These are phyloP conservation scores for Zoanthus solanderi DNA, from an alignment of 92 coral and sea anemone genomes.

Conservation along the genomic window DNA sequence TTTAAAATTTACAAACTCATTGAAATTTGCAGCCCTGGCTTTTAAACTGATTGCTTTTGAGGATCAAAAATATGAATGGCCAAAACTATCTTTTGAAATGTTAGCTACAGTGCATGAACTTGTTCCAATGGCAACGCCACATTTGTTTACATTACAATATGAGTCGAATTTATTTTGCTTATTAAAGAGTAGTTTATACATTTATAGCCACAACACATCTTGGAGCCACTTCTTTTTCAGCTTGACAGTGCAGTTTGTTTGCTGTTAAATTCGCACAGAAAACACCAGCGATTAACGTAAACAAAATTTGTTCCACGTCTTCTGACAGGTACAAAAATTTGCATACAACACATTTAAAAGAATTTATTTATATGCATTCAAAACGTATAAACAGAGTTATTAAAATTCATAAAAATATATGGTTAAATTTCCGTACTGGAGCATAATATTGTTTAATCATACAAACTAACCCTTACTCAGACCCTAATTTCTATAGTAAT, in stretches of 20 bases:
- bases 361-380: background rate
- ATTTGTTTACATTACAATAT: background rate
- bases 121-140: background rate
- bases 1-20: no score
- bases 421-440: no score
- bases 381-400: background rate
- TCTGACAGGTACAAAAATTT: slow-evolving; percentile 13
- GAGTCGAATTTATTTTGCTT: background rate
- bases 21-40: background rate
- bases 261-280: background rate
- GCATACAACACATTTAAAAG: background rate
- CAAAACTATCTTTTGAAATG: background rate
- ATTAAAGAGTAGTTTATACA: background rate
- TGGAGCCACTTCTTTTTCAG: background rate
- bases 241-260: background rate
- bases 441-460: no score
- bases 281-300: background rate
- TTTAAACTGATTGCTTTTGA: background rate
- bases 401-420: background rate
- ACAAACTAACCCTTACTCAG: no score
- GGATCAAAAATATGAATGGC: background rate
- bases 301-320: slow-evolving; percentile 23
- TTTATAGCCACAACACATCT: background rate
- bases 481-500: no score
- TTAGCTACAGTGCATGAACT: background rate